phyloP scores from a whole-genome alignment of 2,113 vertebrate species.

The Apus apus region DNA sequence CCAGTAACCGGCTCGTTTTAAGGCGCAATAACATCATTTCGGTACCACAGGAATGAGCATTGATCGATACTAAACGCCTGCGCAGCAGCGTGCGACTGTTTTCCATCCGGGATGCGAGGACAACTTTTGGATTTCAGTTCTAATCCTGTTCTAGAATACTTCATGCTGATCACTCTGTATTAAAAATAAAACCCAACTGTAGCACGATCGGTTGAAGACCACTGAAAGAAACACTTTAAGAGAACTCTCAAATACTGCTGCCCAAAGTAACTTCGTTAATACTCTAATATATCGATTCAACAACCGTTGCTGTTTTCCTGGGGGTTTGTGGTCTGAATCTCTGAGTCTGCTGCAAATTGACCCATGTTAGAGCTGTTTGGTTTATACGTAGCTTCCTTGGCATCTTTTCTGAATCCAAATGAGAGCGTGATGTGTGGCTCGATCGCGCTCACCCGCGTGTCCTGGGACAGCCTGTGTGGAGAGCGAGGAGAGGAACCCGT shows the following conservation, averaged over 20 bases:
- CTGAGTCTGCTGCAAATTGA: background rate
- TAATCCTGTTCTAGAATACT: rapidly evolving
- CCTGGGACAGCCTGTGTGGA: background rate
- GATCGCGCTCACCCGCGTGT: rapidly evolving
- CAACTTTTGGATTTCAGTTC: background rate
- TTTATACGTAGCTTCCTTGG: background rate
- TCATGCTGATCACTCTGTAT: background rate
- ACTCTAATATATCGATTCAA: rapidly evolving
- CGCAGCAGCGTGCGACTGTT: rapidly evolving
- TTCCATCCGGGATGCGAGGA: background rate
- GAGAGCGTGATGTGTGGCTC: background rate
- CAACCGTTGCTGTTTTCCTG: background rate
- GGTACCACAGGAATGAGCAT: rapidly evolving
- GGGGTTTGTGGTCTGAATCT: background rate
- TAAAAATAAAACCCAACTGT: background rate
- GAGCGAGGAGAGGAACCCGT: background rate
- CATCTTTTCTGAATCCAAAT: background rate
- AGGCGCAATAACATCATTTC: rapidly evolving
- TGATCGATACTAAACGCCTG: rapidly evolving
- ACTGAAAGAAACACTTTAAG: background rate
- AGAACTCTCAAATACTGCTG: background rate
- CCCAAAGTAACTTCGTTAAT: background rate
- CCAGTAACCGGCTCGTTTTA: too few relatives aligned
- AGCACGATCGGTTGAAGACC: background rate
- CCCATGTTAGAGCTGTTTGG: background rate